These are phyloP conservation scores for Galendromus occidentalis DNA, from an alignment of 1,140 invertebrate genomes.

Conservation along the genomic window DNA sequence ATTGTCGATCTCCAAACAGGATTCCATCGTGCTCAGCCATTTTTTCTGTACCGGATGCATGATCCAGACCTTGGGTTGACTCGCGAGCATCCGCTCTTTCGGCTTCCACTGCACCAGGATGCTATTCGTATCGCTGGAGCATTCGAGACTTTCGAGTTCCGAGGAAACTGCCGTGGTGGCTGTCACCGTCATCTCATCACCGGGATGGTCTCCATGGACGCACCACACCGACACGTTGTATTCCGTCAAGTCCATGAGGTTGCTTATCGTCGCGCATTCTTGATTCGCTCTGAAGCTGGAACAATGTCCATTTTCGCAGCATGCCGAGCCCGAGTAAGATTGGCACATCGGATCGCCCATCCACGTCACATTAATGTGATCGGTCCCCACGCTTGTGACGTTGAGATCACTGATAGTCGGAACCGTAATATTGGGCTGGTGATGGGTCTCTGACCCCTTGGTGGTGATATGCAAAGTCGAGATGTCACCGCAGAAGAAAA, in stretches of 20 bases:
- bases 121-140: neutral
- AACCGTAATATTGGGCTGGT: neutral
- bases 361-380: neutral
- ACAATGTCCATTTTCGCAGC: neutral
- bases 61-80: neutral
- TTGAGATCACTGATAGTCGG: neutral
- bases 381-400: neutral
- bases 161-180: neutral
- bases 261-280: neutral
- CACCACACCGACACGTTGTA: slow-evolving; percentile 1
- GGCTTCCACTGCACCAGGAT: neutral
- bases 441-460: neutral
- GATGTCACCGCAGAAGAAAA: neutral
- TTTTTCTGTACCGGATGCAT: neutral
- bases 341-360: neutral
- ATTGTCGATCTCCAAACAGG: neutral
- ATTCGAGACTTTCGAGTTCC: neutral
- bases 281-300: neutral
- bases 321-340: neutral
- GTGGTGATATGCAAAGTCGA: neutral
- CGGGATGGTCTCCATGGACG: neutral
- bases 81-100: neutral
- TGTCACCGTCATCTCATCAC: neutral
- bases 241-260: neutral
- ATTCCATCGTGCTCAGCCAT: neutral